Evolutionary conservation across 2,797 vertebrate genomes (phyloP), one percentile per base, ranked within the genome.

Genomic region (Streptopelia turtur): DNA sequence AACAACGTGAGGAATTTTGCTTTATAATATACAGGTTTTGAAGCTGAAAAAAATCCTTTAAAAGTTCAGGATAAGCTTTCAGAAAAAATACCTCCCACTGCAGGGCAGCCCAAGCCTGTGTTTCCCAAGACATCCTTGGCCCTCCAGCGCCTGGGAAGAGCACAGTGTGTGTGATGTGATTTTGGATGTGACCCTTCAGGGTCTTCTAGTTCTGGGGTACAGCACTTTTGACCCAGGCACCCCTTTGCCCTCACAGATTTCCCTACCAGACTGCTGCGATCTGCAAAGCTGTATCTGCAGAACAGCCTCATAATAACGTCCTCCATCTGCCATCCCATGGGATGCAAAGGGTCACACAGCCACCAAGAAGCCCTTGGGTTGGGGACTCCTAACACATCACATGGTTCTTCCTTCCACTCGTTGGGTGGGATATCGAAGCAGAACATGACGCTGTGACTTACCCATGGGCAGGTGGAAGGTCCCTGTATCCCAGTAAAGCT

Each of bases 291-390:
- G 24, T 2, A 0, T 6, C 16, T 57, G 70, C 31, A 45, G 2
- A 63, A 27, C 63, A 72, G 55, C 8, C 10, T 35, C n/a, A 2
- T 5, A 6, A 4, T 8, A 41, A 35, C 0, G 0, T 3, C 56
- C 35, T 33, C 59, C 69, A 14, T 3, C 55, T 16, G 9, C 43
- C 43, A 45, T 28, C 45, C 35, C 23, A 3, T 2, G 7, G 39
- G 64, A n/a, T 11, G 31, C 55, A 59, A 20, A 56, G 18, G 31
- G 27, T 30, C 43, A 9, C 12, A 68, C 55, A 61, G 39, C 41
- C 50, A 65, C 17, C 47, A 16, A 2, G 39, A 50, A 64, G 28
- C n/a, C 56, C 56, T 70, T 9, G 72, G 55, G 22, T 0, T 28
- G 15, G 35, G 53, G 47, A 6, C 52, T 12, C 33, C 20, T 50